phyloP scores from a whole-genome alignment of 2,113 vertebrate species.

The Micronycteris hirsuta region DNA sequence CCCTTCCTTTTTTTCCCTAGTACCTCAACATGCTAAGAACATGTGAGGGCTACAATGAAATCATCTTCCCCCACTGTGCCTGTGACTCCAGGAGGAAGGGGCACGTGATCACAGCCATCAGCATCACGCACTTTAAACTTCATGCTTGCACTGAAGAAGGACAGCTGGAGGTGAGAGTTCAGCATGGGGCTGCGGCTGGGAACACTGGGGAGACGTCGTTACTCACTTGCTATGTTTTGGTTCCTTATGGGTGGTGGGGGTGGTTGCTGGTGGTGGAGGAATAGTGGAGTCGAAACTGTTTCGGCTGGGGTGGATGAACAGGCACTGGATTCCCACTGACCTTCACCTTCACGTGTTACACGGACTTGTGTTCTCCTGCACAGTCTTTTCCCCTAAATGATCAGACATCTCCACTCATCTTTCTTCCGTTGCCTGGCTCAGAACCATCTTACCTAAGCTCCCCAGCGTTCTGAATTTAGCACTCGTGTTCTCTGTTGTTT shows the following conservation, averaged over 20 bases:
- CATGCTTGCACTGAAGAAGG: conserved; percentile 97
- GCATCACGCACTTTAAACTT: conserved; percentile 96
- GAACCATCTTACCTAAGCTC: not conserved
- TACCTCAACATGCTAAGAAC: conserved; percentile 94
- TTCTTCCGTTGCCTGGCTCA: not conserved
- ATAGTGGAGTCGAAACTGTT: not conserved
- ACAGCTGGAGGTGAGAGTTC: conserved; percentile 88
- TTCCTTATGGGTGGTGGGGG: not conserved
- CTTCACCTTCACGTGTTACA: not conserved
- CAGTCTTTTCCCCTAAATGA: not conserved
- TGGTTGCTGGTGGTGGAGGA: not conserved
- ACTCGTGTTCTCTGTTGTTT: not conserved
- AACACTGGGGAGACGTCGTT: accelerated
- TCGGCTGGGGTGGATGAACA: too few relatives aligned
- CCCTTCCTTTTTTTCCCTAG: conserved; percentile 67
- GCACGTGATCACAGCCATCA: conserved; percentile 94
- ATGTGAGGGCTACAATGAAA: conserved; percentile 96
- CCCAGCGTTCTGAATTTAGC: not conserved
- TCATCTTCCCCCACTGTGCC: conserved; percentile 95
- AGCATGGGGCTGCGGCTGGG: accelerated
- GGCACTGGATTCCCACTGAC: too few relatives aligned
- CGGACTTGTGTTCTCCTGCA: not conserved
- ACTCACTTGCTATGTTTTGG: not conserved
- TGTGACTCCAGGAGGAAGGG: conserved; percentile 96
- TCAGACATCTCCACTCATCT: not conserved